Evolutionary conservation across 2,797 vertebrate species (phyloP).

Genomic region (Oreochromis mossambicus): DNA sequence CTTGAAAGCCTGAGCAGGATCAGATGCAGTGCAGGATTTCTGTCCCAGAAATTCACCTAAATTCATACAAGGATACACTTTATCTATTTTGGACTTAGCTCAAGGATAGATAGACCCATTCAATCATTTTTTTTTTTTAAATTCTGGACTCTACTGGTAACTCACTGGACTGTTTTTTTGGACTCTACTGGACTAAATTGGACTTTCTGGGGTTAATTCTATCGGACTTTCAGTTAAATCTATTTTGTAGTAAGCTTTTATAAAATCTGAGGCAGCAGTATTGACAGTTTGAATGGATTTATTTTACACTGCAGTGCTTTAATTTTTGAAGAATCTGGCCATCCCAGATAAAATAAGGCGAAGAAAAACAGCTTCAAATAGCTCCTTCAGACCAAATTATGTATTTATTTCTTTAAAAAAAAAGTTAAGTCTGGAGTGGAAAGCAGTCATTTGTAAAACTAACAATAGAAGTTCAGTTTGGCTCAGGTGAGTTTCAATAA

Average conservation of each 20-base stretch:
- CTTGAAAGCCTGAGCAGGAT: slow-evolving; percentile 47
- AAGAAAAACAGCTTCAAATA: not conserved
- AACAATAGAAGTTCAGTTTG: not conserved
- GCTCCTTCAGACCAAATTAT: not conserved
- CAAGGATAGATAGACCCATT: not conserved
- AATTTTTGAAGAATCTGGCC: not conserved
- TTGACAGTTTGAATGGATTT: slow-evolving; percentile 25
- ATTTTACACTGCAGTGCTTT: slow-evolving; percentile 6
- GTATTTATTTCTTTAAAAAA: slow-evolving; percentile 6
- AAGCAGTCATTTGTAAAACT: not conserved
- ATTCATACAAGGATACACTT: slow-evolving; percentile 19
- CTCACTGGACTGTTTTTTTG: not conserved
- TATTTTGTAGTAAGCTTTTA: not conserved
- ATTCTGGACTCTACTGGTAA: slow-evolving; percentile 1
- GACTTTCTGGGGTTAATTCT: not conserved
- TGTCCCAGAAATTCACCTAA: slow-evolving; percentile 10
- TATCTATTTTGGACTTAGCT: slow-evolving; percentile 9
- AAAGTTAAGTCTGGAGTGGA: not conserved
- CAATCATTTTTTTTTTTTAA: not conserved
- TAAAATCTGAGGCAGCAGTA: not conserved
- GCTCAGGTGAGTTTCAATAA: not conserved
- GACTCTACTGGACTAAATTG: slow-evolving; percentile 21
- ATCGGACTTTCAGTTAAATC: not conserved
- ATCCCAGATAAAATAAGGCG: not conserved
- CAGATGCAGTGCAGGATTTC: slow-evolving; percentile 30